Evolutionary conservation across 2,888 invertebrate species (phyloP).

Genomic region (Noctua fimbriata): DNA sequence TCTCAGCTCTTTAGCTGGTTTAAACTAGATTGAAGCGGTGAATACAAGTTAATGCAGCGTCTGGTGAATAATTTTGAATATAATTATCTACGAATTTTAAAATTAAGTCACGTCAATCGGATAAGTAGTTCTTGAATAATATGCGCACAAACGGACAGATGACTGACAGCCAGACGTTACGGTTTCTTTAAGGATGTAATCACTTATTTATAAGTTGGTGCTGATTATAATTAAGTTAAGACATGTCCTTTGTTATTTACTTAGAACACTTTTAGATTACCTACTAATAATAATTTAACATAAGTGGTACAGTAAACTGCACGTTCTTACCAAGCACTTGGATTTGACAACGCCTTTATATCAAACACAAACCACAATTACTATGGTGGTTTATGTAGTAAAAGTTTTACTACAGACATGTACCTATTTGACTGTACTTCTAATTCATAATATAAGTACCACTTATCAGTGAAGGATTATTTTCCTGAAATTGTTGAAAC

Average conservation of each 20-base stretch:
- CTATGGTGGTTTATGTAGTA: not conserved
- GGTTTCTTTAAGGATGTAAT: not conserved
- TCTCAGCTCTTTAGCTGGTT: not conserved
- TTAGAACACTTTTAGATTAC: conserved; percentile 7
- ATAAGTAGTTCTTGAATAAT: conserved; percentile 20
- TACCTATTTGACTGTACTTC: no score
- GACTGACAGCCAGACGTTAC: conserved; percentile 28
- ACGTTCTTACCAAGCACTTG: not conserved
- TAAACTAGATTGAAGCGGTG: conserved; percentile 17
- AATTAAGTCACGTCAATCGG: conserved; percentile 33
- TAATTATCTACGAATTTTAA: conserved; percentile 22
- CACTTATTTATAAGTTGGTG: conserved; percentile 10
- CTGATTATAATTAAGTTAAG: conserved; percentile 1
- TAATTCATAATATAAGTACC: not conserved
- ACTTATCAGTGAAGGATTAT: not conserved
- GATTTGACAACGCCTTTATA: not conserved
- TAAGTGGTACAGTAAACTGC: not conserved
- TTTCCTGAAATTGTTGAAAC: conserved; percentile 22
- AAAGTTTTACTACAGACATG: not conserved
- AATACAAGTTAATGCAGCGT: conserved; percentile 5
- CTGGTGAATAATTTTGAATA: not conserved
- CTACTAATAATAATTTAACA: not conserved
- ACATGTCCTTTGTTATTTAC: not conserved
- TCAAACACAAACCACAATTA: no score
- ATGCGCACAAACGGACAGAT: conserved; percentile 21